Percentiles rank a stretch among this genome's conserved stretches.
These are phyloP conservation scores for Zaprionus taronus DNA, from an alignment of 1,140 invertebrate genomes.

Conservation along the genomic window DNA sequence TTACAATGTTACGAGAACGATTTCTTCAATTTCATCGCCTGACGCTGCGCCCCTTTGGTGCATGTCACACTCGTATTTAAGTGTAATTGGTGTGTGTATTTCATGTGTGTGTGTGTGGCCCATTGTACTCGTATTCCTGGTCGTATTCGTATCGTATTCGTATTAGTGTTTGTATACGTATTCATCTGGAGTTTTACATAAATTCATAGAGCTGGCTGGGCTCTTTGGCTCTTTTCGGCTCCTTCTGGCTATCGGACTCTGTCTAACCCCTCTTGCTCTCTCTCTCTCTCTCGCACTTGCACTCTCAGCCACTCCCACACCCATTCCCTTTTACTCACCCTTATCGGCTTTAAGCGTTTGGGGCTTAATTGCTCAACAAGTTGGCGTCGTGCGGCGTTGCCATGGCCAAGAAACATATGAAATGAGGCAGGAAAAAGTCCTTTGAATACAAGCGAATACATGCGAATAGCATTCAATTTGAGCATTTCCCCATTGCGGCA, in stretches of 20 bases:
- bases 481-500: slow-evolving; percentile 1
- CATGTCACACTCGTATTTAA: slow-evolving; percentile 10
- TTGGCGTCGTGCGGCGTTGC: slow-evolving; percentile 59
- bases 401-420: not conserved
- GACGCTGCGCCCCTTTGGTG: slow-evolving; percentile 1
- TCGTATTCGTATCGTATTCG: slow-evolving; percentile 19
- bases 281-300: not conserved
- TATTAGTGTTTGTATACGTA: slow-evolving; percentile 25
- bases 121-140: slow-evolving; percentile 20
- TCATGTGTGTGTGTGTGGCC: not conserved
- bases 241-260: not conserved
- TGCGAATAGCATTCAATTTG: slow-evolving; percentile 44
- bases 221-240: slow-evolving; percentile 25
- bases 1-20: not conserved
- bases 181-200: slow-evolving; percentile 58
- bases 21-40: slow-evolving; percentile 11
- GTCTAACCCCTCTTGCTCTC: not conserved
- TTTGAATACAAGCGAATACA: slow-evolving; percentile 15
- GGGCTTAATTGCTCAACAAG: slow-evolving; percentile 79
- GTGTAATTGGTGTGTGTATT: slow-evolving; percentile 12
- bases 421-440: slow-evolving; percentile 13
- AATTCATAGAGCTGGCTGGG: slow-evolving; percentile 57
- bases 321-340: not conserved
- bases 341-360: slow-evolving; percentile 37
- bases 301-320: not conserved